Evolutionary conservation across 2,888 invertebrate genomes (phyloP).

Genomic region (Ypsolopha sequella): DNA sequence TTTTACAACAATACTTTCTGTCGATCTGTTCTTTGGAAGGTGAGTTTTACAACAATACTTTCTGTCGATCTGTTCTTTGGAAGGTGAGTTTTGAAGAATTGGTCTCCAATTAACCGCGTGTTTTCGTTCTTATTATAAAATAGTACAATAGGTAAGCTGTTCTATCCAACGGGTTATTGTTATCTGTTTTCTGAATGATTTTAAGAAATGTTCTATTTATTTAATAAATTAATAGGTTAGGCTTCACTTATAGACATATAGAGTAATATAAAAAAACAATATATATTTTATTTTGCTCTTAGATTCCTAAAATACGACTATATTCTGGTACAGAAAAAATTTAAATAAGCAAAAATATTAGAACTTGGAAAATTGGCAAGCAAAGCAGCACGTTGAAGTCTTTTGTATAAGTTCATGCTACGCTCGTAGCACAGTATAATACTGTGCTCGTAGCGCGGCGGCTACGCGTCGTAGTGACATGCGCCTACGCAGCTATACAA

Average conservation of each 20-base stretch:
- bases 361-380: neutral
- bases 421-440: neutral
- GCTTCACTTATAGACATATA: no score
- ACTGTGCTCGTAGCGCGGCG: no score
- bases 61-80: conserved; percentile 28
- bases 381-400: neutral
- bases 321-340: neutral
- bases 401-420: neutral
- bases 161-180: neutral
- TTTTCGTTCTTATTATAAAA: neutral
- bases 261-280: no score
- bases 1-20: conserved; percentile 43
- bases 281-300: no score
- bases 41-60: conserved; percentile 26
- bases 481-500: conserved; percentile 3
- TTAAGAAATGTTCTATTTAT: neutral
- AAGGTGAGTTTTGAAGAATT: neutral
- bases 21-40: conserved; percentile 24
- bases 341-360: neutral
- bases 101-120: neutral
- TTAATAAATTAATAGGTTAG: no score
- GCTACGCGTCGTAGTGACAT: conserved; percentile 1
- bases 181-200: neutral
- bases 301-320: neutral
- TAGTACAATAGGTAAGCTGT: no score